phyloP scores from a whole-genome alignment of 2,797 vertebrate genomes.

The Diplodus sargus region DNA sequence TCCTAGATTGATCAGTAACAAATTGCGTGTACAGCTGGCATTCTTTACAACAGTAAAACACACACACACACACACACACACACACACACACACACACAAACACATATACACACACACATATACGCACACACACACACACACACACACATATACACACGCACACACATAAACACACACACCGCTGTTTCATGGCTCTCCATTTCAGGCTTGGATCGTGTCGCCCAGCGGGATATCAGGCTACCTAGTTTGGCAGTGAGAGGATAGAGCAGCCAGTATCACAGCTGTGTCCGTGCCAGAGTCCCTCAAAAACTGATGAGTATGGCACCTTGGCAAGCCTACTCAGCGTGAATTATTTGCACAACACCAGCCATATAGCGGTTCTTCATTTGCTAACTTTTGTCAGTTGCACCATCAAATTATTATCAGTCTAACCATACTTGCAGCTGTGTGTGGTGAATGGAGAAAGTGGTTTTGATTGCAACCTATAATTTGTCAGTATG shows the following conservation, averaged over 20 bases:
- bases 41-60: slow-evolving; percentile 30
- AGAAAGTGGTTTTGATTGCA: slow-evolving; percentile 12
- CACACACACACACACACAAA: background rate
- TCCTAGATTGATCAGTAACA: slow-evolving; percentile 68
- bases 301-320: slow-evolving; percentile 38
- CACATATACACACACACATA: background rate
- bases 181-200: slow-evolving; percentile 58
- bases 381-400: slow-evolving; percentile 13
- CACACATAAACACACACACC: background rate
- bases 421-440: slow-evolving; percentile 19
- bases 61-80: background rate
- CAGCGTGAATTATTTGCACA: slow-evolving; percentile 17
- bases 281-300: slow-evolving; percentile 43
- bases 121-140: background rate
- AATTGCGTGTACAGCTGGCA: slow-evolving; percentile 54
- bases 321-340: slow-evolving; percentile 34
- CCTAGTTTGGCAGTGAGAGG: slow-evolving; percentile 55
- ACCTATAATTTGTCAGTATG: background rate
- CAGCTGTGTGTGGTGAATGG: slow-evolving; percentile 14
- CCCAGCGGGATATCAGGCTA: slow-evolving; percentile 59
- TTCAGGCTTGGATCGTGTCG: slow-evolving; percentile 56
- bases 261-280: slow-evolving; percentile 41
- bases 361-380: slow-evolving; percentile 4
- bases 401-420: slow-evolving; percentile 6
- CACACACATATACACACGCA: background rate